Conservation (phyloP, 2,797 vertebrate genomes). For the Cheirogaleus major region DNA sequence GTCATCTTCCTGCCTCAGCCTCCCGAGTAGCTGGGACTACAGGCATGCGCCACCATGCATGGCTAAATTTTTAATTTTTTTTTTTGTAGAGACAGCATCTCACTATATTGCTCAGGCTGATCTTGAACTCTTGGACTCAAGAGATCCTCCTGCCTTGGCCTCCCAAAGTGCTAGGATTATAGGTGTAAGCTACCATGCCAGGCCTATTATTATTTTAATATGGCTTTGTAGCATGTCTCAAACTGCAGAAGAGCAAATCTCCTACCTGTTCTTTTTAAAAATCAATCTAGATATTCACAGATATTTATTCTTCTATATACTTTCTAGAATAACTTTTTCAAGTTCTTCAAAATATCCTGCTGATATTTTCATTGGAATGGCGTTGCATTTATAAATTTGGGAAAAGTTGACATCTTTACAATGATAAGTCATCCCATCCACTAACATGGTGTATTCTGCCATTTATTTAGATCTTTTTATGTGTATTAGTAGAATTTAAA, state of each 20-base stretch:
- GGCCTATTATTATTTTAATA: background rate
- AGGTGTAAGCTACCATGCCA: background rate
- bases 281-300: background rate
- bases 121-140: background rate
- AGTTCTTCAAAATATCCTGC: background rate
- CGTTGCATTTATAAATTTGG: background rate
- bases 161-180: background rate
- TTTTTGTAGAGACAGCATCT: background rate
- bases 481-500: background rate
- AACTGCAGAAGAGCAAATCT: background rate
- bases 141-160: background rate
- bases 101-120: background rate
- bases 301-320: background rate
- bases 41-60: background rate
- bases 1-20: background rate
- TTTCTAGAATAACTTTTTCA: background rate
- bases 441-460: background rate
- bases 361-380: conserved; percentile 19
- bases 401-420: background rate
- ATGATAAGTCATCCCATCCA: background rate
- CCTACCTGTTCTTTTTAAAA: conserved; percentile 3
- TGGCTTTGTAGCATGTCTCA: background rate
- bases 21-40: background rate
- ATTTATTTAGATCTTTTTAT: conserved; percentile 1
- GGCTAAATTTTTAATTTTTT: background rate